Base-by-base conservation (phyloP, 2,888 invertebrate species). In the Timema podura region DNA sequence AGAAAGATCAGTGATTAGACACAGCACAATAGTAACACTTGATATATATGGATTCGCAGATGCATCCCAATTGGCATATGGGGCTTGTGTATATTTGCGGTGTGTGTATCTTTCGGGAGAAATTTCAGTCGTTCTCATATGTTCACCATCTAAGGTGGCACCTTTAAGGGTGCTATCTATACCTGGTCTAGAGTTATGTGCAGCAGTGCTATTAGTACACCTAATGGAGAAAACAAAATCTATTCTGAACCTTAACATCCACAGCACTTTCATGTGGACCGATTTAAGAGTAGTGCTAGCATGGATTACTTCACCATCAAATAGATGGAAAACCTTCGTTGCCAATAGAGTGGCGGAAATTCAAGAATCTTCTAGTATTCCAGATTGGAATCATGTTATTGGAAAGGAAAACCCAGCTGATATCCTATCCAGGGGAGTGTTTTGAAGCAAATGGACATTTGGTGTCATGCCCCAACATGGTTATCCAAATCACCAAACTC, bases 221-320 rank as follows among this genome's bases (percentile, higher is more conserved):
- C 71, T 78, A 13, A 10, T 74, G 11, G 48, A 49, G 5, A 68
- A 68, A 13, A 72, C 76, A 0, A 54, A 65, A n/a, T 57, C 48
- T 0, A 59, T 73, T 6, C 61, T 75, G 3, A 51, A 66, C 6
- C 30, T 73, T 5, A 45, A 64, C 3, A 45, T 74, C 44, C 44
- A 51, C 51, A 1, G 11, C 70, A 48, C 61, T 71, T 3, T 72
- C 44, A 30, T 30, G 30, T 77, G 75, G 76, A 74, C 76, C 5
- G 79, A 79, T 68, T 79, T 77, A 0, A 75, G 74, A 15, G 76
- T 78, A 9, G 76, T 76, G 2, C 68, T 78, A 0, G 72, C 73
- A 48, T 79, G 78, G 78, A 65, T 78, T 30, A 44, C 49, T 8
- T 48, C 71, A 8, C 47, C 68, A 15, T 72, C 76, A 51, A 64